These are phyloP conservation scores for Phodopus roborovskii DNA, from an alignment of 2,113 vertebrate species.

Conservation along the genomic window DNA sequence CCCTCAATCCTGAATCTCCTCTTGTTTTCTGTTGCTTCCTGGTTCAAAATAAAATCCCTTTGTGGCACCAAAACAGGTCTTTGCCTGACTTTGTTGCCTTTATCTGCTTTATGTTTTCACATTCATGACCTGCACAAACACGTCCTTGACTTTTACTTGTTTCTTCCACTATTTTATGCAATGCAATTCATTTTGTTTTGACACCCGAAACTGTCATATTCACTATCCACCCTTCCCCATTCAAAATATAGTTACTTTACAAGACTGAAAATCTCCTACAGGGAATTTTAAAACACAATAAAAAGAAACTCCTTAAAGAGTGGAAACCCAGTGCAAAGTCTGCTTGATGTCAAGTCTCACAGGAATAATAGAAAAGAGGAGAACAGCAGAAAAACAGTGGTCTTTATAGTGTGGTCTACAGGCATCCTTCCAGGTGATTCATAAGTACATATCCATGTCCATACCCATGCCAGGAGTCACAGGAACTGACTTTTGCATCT, in stretches of 20 bases:
- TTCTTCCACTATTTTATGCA: background rate
- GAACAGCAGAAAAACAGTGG: background rate
- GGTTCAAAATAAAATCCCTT: constrained; percentile 71
- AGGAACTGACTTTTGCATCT: background rate
- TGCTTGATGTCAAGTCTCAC: background rate
- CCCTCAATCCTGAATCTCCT: background rate
- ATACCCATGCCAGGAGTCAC: background rate
- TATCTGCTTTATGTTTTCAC: background rate
- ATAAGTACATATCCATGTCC: background rate
- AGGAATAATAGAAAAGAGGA: rapidly evolving
- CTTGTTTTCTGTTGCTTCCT: constrained; percentile 67
- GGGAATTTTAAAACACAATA: background rate
- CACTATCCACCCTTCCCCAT: background rate
- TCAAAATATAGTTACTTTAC: background rate
- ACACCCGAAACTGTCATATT: background rate
- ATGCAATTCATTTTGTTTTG: background rate
- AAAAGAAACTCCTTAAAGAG: background rate
- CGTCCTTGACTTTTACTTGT: background rate
- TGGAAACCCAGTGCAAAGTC: background rate
- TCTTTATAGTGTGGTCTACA: background rate
- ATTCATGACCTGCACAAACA: background rate
- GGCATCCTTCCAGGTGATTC: background rate
- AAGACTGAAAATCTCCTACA: background rate
- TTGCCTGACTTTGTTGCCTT: constrained; percentile 49
- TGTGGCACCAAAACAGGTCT: constrained; percentile 53